Percentiles rank a stretch among this genome's conserved stretches.
Evolutionary conservation across 2,888 invertebrate genomes (phyloP).

Genomic region (Candidula unifasciata): DNA sequence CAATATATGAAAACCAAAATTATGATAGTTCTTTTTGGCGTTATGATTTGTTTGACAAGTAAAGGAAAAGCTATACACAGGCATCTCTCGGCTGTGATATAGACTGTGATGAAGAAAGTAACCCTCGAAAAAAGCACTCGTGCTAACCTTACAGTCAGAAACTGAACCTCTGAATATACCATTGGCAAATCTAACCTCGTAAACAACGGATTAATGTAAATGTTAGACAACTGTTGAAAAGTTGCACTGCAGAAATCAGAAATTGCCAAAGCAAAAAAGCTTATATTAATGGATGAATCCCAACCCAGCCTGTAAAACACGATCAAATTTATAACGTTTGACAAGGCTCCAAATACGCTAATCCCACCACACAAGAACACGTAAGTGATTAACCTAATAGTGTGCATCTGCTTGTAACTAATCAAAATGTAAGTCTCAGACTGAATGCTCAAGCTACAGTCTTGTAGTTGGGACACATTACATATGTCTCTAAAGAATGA

Average conservation of each 20-base stretch:
- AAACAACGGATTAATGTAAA: slow-evolving; percentile 39
- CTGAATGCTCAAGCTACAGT: too few relatives aligned
- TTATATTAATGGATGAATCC: slow-evolving; percentile 27
- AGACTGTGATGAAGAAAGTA: slow-evolving; percentile 28
- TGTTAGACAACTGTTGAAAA: slow-evolving; percentile 7
- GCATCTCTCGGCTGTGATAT: slow-evolving; percentile 37
- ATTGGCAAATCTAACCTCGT: slow-evolving; percentile 82
- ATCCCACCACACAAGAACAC: too few relatives aligned
- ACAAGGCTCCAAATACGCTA: background rate
- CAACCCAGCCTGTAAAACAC: slow-evolving; percentile 27
- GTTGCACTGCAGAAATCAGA: slow-evolving; percentile 13
- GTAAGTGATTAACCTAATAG: too few relatives aligned
- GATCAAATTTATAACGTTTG: slow-evolving; percentile 37
- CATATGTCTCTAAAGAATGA: too few relatives aligned
- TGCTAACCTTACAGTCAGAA: slow-evolving; percentile 60
- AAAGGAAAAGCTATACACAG: slow-evolving; percentile 37
- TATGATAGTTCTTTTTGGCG: background rate
- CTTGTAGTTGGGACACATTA: too few relatives aligned
- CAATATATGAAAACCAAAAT: background rate
- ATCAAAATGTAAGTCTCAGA: too few relatives aligned
- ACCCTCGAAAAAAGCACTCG: slow-evolving; percentile 29
- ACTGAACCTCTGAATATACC: slow-evolving; percentile 92
- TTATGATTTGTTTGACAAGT: slow-evolving; percentile 27
- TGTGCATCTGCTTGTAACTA: too few relatives aligned
- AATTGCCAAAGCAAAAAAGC: slow-evolving; percentile 19